Evolutionary conservation across 2,113 vertebrate species (phyloP).

Genomic region (Oncorhynchus mykiss): DNA sequence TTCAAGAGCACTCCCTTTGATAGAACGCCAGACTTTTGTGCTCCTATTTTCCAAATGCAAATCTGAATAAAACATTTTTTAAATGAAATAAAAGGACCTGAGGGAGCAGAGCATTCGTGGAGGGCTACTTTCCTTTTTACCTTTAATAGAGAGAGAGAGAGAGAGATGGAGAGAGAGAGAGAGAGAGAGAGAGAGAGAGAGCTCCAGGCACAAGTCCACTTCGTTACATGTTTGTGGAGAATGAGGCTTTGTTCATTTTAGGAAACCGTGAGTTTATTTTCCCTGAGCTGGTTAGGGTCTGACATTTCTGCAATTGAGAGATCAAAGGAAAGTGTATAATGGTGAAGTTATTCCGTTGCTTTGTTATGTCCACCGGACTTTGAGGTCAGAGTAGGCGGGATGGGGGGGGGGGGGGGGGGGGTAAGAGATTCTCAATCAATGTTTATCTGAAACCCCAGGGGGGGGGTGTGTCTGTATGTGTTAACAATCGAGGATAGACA

Average conservation of each 20-base stretch:
- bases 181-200: background rate
- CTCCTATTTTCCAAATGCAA: conserved; percentile 22
- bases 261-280: conserved; percentile 34
- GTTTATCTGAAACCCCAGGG: background rate
- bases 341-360: conserved; percentile 38
- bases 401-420: fast-evolving
- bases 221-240: conserved; percentile 46
- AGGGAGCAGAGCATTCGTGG: conserved; percentile 28
- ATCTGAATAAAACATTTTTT: conserved; percentile 47
- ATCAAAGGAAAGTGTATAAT: conserved; percentile 61
- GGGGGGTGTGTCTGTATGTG: no score
- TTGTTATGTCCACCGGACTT: conserved; percentile 20
- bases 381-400: background rate
- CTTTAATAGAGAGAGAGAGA: conserved; percentile 28
- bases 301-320: conserved; percentile 55
- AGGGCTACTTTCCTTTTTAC: conserved; percentile 23
- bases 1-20: conserved; percentile 35
- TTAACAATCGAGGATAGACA: no score
- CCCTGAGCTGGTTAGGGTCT: conserved; percentile 42
- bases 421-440: background rate
- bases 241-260: conserved; percentile 51
- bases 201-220: conserved; percentile 47
- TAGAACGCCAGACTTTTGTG: conserved; percentile 32
- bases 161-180: conserved; percentile 22
- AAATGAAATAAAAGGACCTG: conserved; percentile 34